Evolutionary conservation across 2,888 invertebrate genomes (phyloP), one percentile per base, ranked within the genome.

Genomic region (Drosophila nr. perissopoda): DNA sequence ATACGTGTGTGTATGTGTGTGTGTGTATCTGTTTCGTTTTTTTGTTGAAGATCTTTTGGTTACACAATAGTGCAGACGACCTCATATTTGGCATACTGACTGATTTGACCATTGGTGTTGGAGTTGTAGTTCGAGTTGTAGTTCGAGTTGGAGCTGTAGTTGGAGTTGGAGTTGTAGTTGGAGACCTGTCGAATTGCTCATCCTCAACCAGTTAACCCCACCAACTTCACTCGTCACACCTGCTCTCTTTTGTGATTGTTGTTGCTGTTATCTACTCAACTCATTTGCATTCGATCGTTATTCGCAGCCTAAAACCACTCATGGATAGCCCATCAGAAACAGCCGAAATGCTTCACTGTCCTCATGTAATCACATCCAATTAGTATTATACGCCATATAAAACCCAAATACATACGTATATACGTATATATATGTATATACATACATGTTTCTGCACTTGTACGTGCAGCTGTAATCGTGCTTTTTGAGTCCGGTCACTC

Each of bases 381-480:
- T 52, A 31, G 31, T 51, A 10, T 49, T 27, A 18, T 27, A 11
- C 31, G 51, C 11, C 10, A 36, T 18, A 54, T 54, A 21, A 42
- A 2, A 21, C 6, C 42, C 42, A 42, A 42, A 42, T 42, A 42
- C n/a, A 25, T 21, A 46, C 31, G 27, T 48, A 48, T 18, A 29
- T 6, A 29, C 13, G 25, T 7, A 6, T 18, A 6, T 27, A 27
- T 27, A 11, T n/a, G n/a, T 54, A 21, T 21, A 11, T 18, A 18
- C 11, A 16, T 13, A 18, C 25, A 46, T 33, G 21, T 58, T 31
- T 18, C 3, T 46, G 46, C 21, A 57, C 16, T 21, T 57, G 16
- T 40, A 34, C 54, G 54, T 54, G 36, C 18, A 18, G 57, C 40
- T 57, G n/a, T 40, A 31, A 57, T 42, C 42, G 29, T 42, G 42